phyloP scores from a whole-genome alignment of 1,140 invertebrate species.

The Trachymyrmex septentrionalis region DNA sequence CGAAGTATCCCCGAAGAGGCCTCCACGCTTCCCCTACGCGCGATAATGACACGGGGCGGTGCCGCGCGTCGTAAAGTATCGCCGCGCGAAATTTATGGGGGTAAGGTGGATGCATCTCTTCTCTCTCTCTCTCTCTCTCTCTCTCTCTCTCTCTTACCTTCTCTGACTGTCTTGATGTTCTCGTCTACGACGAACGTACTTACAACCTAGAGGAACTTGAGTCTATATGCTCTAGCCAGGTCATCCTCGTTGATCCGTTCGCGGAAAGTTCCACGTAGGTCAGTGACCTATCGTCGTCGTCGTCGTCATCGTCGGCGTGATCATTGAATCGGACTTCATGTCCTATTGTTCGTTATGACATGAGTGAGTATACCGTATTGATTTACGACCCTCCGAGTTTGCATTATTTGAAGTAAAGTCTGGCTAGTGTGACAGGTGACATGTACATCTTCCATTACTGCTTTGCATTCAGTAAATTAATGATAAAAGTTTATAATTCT shows the following conservation, averaged over 20 bases:
- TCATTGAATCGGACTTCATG: constrained; percentile 34
- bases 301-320: not conserved
- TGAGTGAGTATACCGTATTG: constrained; percentile 28
- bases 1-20: constrained; percentile 44
- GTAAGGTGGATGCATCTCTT: constrained; percentile 74
- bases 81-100: constrained; percentile 81
- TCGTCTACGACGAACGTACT: constrained; percentile 65
- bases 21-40: constrained; percentile 63
- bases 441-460: not conserved
- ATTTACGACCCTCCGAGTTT: constrained; percentile 31
- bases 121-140: constrained; percentile 53
- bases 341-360: constrained; percentile 55
- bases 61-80: constrained; percentile 81
- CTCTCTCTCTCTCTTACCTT: constrained; percentile 10
- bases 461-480: constrained; percentile 33
- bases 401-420: not conserved
- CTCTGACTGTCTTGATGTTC: constrained; percentile 2
- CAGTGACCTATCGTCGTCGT: constrained; percentile 6
- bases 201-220: constrained; percentile 47
- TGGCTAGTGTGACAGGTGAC: constrained; percentile 11
- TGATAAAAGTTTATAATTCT: not conserved
- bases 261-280: constrained; percentile 36
- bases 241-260: constrained; percentile 47
- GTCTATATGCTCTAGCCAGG: not conserved
- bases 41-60: constrained; percentile 83